These are phyloP conservation scores for Drosophila kuntzei DNA, from an alignment of 2,888 invertebrate genomes.

Conservation along the genomic window DNA sequence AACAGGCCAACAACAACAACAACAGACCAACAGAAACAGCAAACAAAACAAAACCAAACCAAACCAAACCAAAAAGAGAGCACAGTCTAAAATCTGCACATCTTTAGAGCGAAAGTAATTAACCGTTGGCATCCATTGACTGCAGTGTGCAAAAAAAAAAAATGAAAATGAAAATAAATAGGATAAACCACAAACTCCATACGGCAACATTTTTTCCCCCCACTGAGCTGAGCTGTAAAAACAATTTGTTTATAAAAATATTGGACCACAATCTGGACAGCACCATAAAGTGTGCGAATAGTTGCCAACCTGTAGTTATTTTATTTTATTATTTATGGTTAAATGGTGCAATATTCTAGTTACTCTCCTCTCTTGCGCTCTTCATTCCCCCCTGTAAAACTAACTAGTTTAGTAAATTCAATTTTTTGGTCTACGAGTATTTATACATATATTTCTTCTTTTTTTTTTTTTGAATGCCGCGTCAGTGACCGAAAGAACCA, in stretches of 20 bases:
- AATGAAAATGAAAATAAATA: conserved; percentile 16
- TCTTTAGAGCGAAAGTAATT: conserved; percentile 71
- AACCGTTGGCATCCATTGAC: conserved; percentile 60
- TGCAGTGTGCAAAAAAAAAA: conserved; percentile 26
- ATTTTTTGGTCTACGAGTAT: conserved; percentile 48
- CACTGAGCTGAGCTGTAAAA: conserved; percentile 60
- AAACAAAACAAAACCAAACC: conserved; percentile 11
- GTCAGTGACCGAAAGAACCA: conserved; percentile 59
- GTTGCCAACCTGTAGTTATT: conserved; percentile 78
- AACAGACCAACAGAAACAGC: conserved; percentile 7
- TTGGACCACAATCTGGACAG: conserved; percentile 60
- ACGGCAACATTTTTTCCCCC: conserved; percentile 29
- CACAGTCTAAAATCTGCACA: conserved; percentile 51
- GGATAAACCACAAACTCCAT: conserved; percentile 49
- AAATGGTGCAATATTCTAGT: conserved; percentile 62
- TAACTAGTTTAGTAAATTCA: conserved; percentile 80
- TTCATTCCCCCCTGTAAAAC: conserved; percentile 19
- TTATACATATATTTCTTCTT: conserved; percentile 8
- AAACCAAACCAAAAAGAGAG: conserved; percentile 9
- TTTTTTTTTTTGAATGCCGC: conserved; percentile 33
- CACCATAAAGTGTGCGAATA: conserved; percentile 67
- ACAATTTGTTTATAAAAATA: conserved; percentile 78
- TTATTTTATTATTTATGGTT: conserved; percentile 80
- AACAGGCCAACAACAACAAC: conserved; percentile 53
- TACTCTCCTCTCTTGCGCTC: neutral